Evolutionary conservation across 2,797 vertebrate species (phyloP), one percentile per base, ranked within the genome.

Genomic region (Smutsia gigantea): DNA sequence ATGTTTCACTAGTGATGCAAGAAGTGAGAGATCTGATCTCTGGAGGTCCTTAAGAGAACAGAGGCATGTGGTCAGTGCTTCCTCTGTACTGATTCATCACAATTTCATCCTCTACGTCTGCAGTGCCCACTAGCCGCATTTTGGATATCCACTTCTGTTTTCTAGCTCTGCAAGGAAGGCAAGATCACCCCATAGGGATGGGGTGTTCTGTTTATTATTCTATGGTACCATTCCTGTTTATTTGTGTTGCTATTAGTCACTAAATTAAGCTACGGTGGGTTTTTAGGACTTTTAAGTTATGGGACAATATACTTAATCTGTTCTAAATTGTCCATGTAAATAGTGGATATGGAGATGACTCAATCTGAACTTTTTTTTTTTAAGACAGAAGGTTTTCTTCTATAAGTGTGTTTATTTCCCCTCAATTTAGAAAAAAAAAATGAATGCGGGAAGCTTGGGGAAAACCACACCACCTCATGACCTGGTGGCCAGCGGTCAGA

Each of bases 281-380:
- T 95, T 84, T 97, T 96, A 78, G 92, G 87, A 96, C 46, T 92
- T 88, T 90, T 51, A 61, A 94, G 64, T 95, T 92, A 55, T 75
- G 49, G 72, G 42, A 25, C 8, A 57, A 0, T 72, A 11, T 46
- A 8, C 34, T 85, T 93, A 46, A 2, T 88, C 27, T 55, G 31
- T 72, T 96, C 96, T 94, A 94, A 63, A 59, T 46, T 77, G n/a
- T 93, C 85, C 74, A 31, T 61, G 42, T 71, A 86, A 84, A 64
- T n/a, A 72, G 49, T 71, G 17, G 9, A 21, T 31, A 49, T 92
- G 61, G 29, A 90, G 31, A 87, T 84, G 10, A n/a, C 17, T 83
- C 78, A 75, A 15, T 85, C 14, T 81, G 4, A 8, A 1, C 82
- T 88, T 89, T 86, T 46, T 53, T 49, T 93, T 86, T 66, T 59